Conservation (phyloP, 2,113 vertebrate genomes). For the Nesospiza acunhae region DNA sequence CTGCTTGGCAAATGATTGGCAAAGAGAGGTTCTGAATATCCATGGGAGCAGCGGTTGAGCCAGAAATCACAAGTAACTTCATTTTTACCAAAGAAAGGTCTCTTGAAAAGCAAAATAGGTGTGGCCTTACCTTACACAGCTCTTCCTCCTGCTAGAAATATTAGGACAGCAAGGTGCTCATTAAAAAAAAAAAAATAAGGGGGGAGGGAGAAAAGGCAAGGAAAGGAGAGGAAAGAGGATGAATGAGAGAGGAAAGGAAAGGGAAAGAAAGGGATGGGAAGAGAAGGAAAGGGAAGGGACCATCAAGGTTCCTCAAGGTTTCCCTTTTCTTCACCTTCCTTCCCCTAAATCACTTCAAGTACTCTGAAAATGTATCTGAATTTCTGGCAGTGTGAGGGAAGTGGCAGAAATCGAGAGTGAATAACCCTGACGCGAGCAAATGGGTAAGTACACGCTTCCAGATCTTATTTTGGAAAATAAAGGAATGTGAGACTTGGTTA, state of each 20-base stretch:
- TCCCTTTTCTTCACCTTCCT: neutral
- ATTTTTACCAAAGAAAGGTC: neutral
- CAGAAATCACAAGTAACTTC: neutral
- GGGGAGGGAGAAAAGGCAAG: fast-evolving
- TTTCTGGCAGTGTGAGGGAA: neutral
- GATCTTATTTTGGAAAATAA: neutral
- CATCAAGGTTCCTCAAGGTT: neutral
- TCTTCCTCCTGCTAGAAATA: neutral
- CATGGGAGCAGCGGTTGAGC: neutral
- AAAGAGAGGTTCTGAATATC: neutral
- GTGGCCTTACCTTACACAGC: neutral
- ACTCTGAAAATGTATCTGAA: neutral
- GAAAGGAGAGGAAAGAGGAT: neutral
- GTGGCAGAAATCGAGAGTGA: neutral
- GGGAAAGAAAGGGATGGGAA: too few relatives aligned
- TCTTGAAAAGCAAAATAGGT: neutral
- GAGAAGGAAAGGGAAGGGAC: too few relatives aligned
- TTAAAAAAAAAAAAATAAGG: neutral
- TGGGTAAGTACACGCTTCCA: neutral
- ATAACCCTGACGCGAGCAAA: neutral
- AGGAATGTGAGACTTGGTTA: neutral
- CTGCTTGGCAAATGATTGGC: neutral
- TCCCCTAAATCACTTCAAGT: neutral
- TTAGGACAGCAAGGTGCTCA: neutral
- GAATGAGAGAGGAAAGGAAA: neutral